Conservation (phyloP, 2,888 invertebrate genomes). For the Pheosia tremula region DNA sequence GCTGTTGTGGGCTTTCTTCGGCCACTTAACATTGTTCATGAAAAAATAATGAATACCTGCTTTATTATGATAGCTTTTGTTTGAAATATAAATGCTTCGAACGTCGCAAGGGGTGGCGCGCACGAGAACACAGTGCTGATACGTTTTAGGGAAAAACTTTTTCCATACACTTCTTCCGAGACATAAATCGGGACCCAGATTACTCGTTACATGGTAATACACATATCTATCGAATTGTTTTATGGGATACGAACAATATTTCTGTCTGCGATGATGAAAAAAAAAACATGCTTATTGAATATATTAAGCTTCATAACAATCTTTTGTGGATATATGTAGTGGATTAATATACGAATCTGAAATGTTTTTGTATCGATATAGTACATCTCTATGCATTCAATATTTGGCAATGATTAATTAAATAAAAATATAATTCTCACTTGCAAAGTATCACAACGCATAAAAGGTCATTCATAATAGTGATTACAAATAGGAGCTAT, state of each 20-base stretch:
- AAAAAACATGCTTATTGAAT: slow-evolving; percentile 32
- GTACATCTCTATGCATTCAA: background rate
- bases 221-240: slow-evolving; percentile 35
- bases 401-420: background rate
- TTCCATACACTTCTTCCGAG: slow-evolving; percentile 65
- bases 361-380: slow-evolving; percentile 9
- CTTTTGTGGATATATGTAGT: slow-evolving; percentile 18
- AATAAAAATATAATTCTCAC: background rate
- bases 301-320: slow-evolving; percentile 23
- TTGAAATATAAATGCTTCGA: slow-evolving; percentile 21
- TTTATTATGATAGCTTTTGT: slow-evolving; percentile 28
- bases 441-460: background rate
- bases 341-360: slow-evolving; percentile 24
- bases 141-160: slow-evolving; percentile 55
- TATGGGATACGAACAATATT: slow-evolving; percentile 31
- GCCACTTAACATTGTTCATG: slow-evolving; percentile 61
- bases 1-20: slow-evolving; percentile 66
- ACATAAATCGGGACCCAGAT: slow-evolving; percentile 62
- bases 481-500: slow-evolving; percentile 10
- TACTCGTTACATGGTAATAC: slow-evolving; percentile 49
- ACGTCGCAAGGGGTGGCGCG: slow-evolving; percentile 26
- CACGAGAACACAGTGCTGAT: slow-evolving; percentile 37
- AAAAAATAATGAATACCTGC: slow-evolving; percentile 45
- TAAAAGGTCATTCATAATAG: background rate
- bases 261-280: slow-evolving; percentile 22